Percentiles rank a stretch among this genome's conserved stretches.
Evolutionary conservation across 1,140 invertebrate genomes (phyloP).

Genomic region (Bombus affinis): DNA sequence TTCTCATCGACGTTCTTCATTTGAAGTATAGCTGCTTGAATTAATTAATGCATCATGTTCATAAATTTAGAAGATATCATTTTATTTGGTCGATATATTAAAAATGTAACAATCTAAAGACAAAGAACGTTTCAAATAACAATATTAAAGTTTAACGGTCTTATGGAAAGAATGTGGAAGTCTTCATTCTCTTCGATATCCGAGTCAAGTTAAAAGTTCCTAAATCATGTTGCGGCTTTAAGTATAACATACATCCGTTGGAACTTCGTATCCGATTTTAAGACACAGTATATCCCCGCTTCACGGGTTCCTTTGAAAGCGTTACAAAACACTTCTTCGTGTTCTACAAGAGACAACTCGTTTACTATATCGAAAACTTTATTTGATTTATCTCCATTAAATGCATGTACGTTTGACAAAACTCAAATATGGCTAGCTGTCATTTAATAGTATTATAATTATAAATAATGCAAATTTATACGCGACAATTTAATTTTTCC

Average conservation of each 20-base stretch:
- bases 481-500: no score
- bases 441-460: no score
- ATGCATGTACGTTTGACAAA: neutral
- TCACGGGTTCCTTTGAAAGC: no score
- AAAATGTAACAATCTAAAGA: no score
- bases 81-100: no score
- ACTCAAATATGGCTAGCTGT: no score
- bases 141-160: neutral
- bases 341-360: neutral
- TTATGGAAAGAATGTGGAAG: neutral
- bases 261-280: conserved; percentile 7
- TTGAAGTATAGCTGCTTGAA: no score
- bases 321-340: neutral
- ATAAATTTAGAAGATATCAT: no score
- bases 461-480: neutral
- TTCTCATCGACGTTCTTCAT: no score
- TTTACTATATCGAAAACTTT: neutral
- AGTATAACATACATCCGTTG: neutral
- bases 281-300: neutral
- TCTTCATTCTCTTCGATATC: neutral
- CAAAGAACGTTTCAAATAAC: no score
- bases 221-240: neutral
- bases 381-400: neutral
- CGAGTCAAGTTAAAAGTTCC: neutral
- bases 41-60: no score